Conservation (phyloP, 92 coral and sea anemone species). For the Palythoa heliodiscus region DNA sequence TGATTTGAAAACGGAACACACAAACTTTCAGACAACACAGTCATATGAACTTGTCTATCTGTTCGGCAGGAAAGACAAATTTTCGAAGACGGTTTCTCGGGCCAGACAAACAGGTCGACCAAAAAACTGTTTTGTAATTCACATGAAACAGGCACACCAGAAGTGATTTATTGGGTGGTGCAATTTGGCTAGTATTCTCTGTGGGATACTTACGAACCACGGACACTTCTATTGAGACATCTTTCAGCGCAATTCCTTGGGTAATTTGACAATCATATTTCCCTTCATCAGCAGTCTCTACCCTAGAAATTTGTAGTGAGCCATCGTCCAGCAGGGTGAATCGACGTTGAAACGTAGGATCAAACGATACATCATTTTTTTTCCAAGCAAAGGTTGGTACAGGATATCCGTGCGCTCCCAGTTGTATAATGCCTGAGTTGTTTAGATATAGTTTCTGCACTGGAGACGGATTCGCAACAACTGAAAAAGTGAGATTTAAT, state of each 20-base stretch:
- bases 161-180: too few species aligned
- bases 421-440: not conserved
- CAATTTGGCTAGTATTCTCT: too few species aligned
- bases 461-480: constrained; percentile 9
- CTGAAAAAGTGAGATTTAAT: not conserved
- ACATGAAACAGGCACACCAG: not conserved
- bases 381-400: constrained; percentile 15
- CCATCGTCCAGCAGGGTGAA: constrained; percentile 30
- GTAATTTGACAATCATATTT: constrained; percentile 22
- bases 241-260: not conserved
- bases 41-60: too few species aligned
- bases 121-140: not conserved
- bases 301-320: constrained; percentile 9
- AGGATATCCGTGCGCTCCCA: constrained; percentile 34
- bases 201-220: constrained; percentile 23
- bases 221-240: constrained; percentile 9
- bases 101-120: too few species aligned
- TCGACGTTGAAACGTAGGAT: not conserved
- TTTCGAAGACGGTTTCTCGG: too few species aligned
- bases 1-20: too few species aligned
- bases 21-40: too few species aligned
- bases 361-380: constrained; percentile 5
- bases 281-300: constrained; percentile 35
- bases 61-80: too few species aligned
- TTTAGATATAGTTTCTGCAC: not conserved